Base-by-base conservation (phyloP, 2,113 vertebrate species). In the Malurus alboscapulatus region DNA sequence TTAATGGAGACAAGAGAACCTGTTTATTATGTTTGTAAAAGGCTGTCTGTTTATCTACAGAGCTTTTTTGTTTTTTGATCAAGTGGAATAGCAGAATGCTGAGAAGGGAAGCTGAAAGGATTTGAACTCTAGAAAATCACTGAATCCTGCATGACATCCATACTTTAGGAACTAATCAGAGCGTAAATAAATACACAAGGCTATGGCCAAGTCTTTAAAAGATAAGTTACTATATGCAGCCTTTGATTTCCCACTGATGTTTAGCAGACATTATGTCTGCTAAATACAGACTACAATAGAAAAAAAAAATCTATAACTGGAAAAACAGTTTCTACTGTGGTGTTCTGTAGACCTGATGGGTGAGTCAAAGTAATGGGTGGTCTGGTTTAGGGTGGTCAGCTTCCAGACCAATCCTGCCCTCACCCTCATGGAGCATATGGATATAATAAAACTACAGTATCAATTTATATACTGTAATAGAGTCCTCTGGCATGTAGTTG, bases 321-420 rank as follows among this genome's bases (percentile, higher is more conserved):
- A 34, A 34, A 34, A 34, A 34, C 34, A 34, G 34, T 34, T 34
- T 53, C 53, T 48, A 0, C 19, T 30, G 11, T 1, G 2, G 8
- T 48, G 53, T 82, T 75, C 71, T 63, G 40, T 30, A 75, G 53
- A 68, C 5, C 14, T 45, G 26, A 59, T 27, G 24, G 1, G 2
- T 44, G 21, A 44, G 6, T 34, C 36, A 53, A 53, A 53, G 15
- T 6, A 91, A 82, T n/a, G 75, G 16, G 14, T 1, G 6, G 58
- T 47, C 16, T 63, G 5, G 17, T 77, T 30, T n/a, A 12, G 5
- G 5, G 21, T 79, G 22, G 10, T 44, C 42, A 66, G 6, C 26
- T 90, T 89, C 53, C 30, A 80, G 66, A 50, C 9, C 80, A 75
- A 76, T 27, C 1, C 8, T 78, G 3, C 63, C 24, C 53, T 53